phyloP scores from a whole-genome alignment of 2,888 invertebrate species.

The Hydroisotoma schaefferi region DNA sequence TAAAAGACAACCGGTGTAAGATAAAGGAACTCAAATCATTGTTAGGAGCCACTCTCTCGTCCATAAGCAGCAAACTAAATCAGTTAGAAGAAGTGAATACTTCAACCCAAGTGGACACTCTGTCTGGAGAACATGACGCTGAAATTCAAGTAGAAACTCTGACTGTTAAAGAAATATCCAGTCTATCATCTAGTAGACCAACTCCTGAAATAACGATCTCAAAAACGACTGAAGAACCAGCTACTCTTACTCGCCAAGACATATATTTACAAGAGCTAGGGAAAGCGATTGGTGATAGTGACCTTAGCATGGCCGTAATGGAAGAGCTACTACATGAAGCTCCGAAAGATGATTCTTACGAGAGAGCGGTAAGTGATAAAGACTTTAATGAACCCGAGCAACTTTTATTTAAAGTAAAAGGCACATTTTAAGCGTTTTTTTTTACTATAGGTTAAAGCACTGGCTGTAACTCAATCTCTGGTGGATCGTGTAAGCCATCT shows the following conservation, averaged over 20 bases:
- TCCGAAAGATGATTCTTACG: slow-evolving; percentile 24
- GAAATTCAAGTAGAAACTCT: slow-evolving; percentile 80
- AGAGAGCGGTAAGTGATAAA: slow-evolving; percentile 23
- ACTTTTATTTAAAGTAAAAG: not conserved
- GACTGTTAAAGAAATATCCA: slow-evolving; percentile 8
- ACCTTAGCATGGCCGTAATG: slow-evolving; percentile 63
- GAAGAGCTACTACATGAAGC: slow-evolving; percentile 53
- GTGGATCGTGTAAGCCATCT: slow-evolving; percentile 78
- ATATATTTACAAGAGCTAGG: slow-evolving; percentile 74
- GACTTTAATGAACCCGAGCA: not conserved
- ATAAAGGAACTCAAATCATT: slow-evolving; percentile 8
- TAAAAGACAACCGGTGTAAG: slow-evolving; percentile 8
- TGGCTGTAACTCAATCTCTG: slow-evolving; percentile 74
- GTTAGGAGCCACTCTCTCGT: slow-evolving; percentile 9
- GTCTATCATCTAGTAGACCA: no score
- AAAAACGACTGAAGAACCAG: slow-evolving; percentile 16
- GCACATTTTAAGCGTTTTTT: not conserved
- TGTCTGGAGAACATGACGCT: slow-evolving; percentile 62
- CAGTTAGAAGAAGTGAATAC: slow-evolving; percentile 56
- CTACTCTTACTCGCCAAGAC: slow-evolving; percentile 67
- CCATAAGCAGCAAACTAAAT: slow-evolving; percentile 7
- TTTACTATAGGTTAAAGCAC: slow-evolving; percentile 56
- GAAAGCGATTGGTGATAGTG: slow-evolving; percentile 69
- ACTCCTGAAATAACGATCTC: slow-evolving; percentile 14
- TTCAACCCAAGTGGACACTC: slow-evolving; percentile 52